Evolutionary conservation across 2,113 vertebrate genomes (phyloP), one percentile per base, ranked within the genome.

Genomic region (Dromas ardeola): DNA sequence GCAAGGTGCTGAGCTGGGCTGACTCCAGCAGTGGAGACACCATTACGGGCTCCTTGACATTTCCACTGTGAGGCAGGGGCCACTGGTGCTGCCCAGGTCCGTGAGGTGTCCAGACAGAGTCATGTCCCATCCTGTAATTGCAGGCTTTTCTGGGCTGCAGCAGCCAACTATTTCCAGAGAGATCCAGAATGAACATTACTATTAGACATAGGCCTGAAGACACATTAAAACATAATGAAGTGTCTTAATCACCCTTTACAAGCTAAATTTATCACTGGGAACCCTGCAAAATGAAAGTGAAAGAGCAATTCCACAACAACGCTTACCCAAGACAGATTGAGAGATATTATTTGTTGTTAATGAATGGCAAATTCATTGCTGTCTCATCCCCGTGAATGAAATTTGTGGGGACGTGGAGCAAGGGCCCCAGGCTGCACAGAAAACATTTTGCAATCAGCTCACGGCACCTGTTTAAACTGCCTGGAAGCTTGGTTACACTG

Each of bases 191-290:
- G 53, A 95, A 15, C 13, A 8, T 85, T 96, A 65, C 90, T 85
- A 59, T 80, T 82, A 96, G 92, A 86, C 72, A 85, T 49, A 96
- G 88, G 81, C 95, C 95, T 95, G 93, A 96, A 97, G 96, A 97
- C 88, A 94, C 69, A 97, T 96, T 97, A 97, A 97, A 98, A 95
- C 88, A 92, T 96, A 97, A 98, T 96, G 88, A 96, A 96, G 96
- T 97, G 80, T 92, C 96, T 97, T 98, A 97, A 97, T 97, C 94
- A 97, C 94, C 76, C 72, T 95, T 97, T 97, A 94, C 88, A 90
- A 96, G 95, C 86, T 95, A 79, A 95, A 97, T 97, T 97, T 97
- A 95, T 97, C 81, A 96, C 88, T 77, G 84, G 36, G 79, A 97
- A 78, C 81, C 92, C 93, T 88, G 86, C 88, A 96, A 97, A 96